Conservation (phyloP, 64 coral and sea anemone species). For the Acropora tenuis region DNA sequence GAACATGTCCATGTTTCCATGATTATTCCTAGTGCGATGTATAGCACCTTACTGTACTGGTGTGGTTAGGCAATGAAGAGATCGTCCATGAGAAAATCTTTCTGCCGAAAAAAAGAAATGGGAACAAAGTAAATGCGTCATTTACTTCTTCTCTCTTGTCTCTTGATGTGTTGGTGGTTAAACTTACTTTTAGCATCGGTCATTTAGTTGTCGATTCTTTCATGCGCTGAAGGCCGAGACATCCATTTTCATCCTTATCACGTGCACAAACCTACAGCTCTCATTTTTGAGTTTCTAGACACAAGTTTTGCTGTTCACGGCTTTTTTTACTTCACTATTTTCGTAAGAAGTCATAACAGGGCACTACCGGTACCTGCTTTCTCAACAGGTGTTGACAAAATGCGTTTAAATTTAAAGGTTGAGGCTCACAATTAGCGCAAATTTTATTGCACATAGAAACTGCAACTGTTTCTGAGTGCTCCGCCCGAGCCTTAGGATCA, state of each 20-base stretch:
- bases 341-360: background rate
- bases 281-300: background rate
- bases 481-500: too few relatives aligned
- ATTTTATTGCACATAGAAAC: too few relatives aligned
- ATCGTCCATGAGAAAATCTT: background rate
- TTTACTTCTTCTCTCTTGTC: background rate
- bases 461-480: too few relatives aligned
- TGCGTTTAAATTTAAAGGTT: too few relatives aligned
- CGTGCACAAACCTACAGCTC: background rate
- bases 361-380: constrained; percentile 9
- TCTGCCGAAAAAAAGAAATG: background rate
- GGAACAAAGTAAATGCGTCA: background rate
- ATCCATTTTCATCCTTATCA: background rate
- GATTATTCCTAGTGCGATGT: too few relatives aligned
- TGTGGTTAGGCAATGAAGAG: background rate
- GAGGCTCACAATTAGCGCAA: too few relatives aligned
- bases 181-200: background rate
- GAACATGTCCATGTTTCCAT: background rate
- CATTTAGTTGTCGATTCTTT: background rate
- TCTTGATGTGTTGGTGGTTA: background rate
- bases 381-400: constrained; percentile 12
- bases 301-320: background rate
- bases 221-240: background rate
- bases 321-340: background rate
- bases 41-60: background rate